A percentile compares a stretch with the other conserved stretches of the same genome.
phyloP scores from a whole-genome alignment of 2,113 vertebrate genomes.

The Notothenia coriiceps region DNA sequence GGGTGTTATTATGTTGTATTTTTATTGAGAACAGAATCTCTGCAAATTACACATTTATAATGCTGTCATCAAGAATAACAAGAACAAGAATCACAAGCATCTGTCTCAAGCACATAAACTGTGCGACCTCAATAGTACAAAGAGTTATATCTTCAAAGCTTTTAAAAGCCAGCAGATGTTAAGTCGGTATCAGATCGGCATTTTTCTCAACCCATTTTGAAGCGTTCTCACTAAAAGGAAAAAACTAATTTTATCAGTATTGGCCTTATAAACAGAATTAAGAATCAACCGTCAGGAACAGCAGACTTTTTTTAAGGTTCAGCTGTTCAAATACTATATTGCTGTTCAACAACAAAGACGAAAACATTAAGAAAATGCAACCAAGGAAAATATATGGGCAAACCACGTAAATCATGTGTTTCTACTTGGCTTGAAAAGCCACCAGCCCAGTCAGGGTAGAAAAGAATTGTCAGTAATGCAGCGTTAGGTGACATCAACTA shows the following conservation, averaged over 20 bases:
- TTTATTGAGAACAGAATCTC: background rate
- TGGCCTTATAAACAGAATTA: slow-evolving; percentile 14
- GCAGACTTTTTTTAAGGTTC: background rate
- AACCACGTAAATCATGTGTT: background rate
- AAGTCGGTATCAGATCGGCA: slow-evolving; percentile 28
- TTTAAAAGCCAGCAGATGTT: slow-evolving; percentile 46
- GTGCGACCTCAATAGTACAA: slow-evolving; percentile 8
- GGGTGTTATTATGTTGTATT: background rate
- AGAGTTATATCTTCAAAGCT: slow-evolving; percentile 12
- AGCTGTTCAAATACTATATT: background rate
- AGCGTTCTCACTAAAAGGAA: slow-evolving; percentile 13
- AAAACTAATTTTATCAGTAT: background rate
- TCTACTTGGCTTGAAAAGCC: background rate
- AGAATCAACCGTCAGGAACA: slow-evolving; percentile 11
- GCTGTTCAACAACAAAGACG: background rate
- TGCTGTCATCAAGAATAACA: too few relatives aligned
- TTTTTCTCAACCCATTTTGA: slow-evolving; percentile 14
- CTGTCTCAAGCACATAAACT: slow-evolving; percentile 22
- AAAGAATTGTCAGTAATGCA: background rate
- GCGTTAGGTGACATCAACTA: background rate
- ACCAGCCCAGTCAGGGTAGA: background rate
- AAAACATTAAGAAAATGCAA: background rate
- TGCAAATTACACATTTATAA: background rate
- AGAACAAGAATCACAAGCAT: slow-evolving; percentile 27
- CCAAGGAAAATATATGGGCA: background rate